Base-by-base conservation (phyloP, 2,888 invertebrate species). In the Ophion obscuratus region DNA sequence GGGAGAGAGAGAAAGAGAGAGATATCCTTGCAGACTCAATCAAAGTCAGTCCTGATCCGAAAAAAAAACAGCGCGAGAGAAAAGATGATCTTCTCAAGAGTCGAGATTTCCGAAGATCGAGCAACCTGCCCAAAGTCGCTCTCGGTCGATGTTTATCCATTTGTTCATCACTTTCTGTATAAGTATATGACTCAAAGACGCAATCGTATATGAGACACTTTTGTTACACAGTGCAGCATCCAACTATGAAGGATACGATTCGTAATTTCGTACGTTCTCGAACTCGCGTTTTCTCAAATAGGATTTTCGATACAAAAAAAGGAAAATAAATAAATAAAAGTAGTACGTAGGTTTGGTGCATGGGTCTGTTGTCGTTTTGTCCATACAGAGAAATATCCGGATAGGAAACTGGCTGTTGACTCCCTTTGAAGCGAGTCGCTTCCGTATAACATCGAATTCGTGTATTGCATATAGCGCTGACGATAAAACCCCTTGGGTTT, bases 1-100 rank as follows among this genome's bases (percentile, higher is more conserved):
- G 44, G 31, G 53, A 80, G 70, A 64, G 9, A 47, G 31, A 40
- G 68, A 73, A 67, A 68, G 75, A 67, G 59, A 75, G 80, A 83
- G 83, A 78, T 77, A 85, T 77, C 76, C 80, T 53, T 36, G 75
- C 79, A 77, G 81, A 83, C 81, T 83, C 81, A 78, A 82, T 81
- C 78, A 84, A 87, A 87, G 84, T 85, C 85, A 86, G 81, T 74
- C 81, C 67, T 83, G 73, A 78, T 61, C 31, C 71, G 44, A 40
- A 64, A 81, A 76, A 68, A 76, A 68, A 57, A 20, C 20, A 74
- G 47, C 14, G 47, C 47, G 47, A 66, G 61, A 77, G 59, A 62
- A 36, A n/a, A 59, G 57, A 40, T 74, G 70, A 71, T 71, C 70
- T 61, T 36, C 68, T 80, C 40, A 20, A 78, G 78, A 77, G 24